Base-by-base conservation (phyloP, 2,797 vertebrate species). In the Falco columbarius region DNA sequence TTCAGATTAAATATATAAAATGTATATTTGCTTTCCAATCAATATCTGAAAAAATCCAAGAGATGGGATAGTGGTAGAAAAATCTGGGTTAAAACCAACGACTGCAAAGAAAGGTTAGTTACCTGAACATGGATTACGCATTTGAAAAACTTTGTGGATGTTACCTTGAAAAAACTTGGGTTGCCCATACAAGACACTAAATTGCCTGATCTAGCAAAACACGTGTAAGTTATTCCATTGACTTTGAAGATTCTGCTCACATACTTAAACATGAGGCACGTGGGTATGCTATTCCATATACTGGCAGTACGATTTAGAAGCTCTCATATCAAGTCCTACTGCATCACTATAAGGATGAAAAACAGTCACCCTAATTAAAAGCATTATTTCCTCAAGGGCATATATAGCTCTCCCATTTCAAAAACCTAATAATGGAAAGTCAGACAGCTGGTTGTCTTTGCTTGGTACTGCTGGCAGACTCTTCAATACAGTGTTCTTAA, bases 341-440 rank as follows among this genome's bases (percentile, higher is more conserved):
- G 46, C 59, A 94, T 34, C 49, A 83, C 77, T 32, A 23, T 3
- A 71, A 68, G 17, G 59, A 66, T 44, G 18, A 44, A 76, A 83
- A 91, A 74, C 36, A 16, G 27, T 19, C 42, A 42, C 12, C 27
- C 77, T 71, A 75, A 75, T 74, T 62, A 75, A 75, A 91, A 62
- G 30, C 46, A 58, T 74, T 80, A 44, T 71, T 90, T 94, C 44
- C 63, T 94, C 23, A 88, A 81, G 61, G 66, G 62, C 72, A 49
- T 75, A 66, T 10, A 73, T 26, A 93, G 62, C 56, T n/a, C 55
- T 91, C 38, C 38, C 76, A 72, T 72, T 93, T 93, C 76, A 79
- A 62, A 95, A 93, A 54, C 5, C 71, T 81, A 93, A 95, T 75
- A 90, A 84, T 79, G 82, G 80, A 68, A 95, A 94, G 90, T 20